phyloP scores from a whole-genome alignment of 1,140 invertebrate species.

The Neotoxoptera formosana region DNA sequence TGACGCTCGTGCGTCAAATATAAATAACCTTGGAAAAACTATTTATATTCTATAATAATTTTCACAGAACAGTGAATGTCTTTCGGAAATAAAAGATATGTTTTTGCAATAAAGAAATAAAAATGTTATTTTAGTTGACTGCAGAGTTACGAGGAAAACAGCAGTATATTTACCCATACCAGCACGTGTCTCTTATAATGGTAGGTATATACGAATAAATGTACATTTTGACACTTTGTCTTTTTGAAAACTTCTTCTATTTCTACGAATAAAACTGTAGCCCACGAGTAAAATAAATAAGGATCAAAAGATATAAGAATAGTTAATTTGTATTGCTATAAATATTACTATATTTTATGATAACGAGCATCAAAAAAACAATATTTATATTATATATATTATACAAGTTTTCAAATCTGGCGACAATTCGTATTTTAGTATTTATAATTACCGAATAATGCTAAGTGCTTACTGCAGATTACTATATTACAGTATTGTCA shows the following conservation, averaged over 20 bases:
- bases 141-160: too few relatives aligned
- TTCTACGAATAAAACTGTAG: not conserved
- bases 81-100: not conserved
- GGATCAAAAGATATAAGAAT: not conserved
- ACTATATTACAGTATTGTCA: too few relatives aligned
- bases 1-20: not conserved
- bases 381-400: not conserved
- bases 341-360: not conserved
- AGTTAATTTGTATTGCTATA: not conserved
- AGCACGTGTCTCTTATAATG: not conserved
- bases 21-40: not conserved
- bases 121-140: not conserved
- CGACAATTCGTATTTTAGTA: rapidly evolving
- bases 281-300: not conserved
- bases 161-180: not conserved
- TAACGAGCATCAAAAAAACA: not conserved
- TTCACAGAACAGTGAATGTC: not conserved
- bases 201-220: not conserved
- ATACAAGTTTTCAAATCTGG: not conserved
- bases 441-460: not conserved
- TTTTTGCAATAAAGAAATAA: not conserved
- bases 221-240: not conserved
- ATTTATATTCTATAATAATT: not conserved
- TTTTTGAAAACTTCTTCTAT: not conserved
- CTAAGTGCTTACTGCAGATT: not conserved